phyloP scores from a whole-genome alignment of 2,113 vertebrate genomes.

The Globicephala melas region DNA sequence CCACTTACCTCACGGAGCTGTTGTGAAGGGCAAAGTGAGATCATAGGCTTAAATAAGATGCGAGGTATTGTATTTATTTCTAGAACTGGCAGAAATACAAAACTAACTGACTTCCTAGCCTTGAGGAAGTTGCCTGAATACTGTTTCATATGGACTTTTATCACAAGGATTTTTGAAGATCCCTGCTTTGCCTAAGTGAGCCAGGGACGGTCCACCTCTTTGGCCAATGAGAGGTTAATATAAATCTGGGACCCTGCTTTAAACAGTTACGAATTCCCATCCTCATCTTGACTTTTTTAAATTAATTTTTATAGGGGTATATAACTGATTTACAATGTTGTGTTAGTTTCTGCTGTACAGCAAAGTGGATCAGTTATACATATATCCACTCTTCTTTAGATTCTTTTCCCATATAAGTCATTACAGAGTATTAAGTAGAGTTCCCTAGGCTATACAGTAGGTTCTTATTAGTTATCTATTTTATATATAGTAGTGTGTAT shows the following conservation, averaged over 20 bases:
- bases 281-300: not conserved
- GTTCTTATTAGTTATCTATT: too few relatives aligned
- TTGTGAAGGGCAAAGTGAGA: slow-evolving; percentile 41
- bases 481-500: too few relatives aligned
- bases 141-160: not conserved
- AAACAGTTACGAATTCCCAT: not conserved
- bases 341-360: too few relatives aligned
- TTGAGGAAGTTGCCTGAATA: slow-evolving; percentile 42
- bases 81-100: slow-evolving; percentile 63
- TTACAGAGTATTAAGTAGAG: too few relatives aligned
- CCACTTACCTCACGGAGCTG: not conserved
- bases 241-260: not conserved
- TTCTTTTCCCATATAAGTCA: too few relatives aligned
- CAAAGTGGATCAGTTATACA: too few relatives aligned
- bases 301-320: too few relatives aligned
- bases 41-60: slow-evolving; percentile 46
- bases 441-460: too few relatives aligned
- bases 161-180: slow-evolving; percentile 12
- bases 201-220: not conserved
- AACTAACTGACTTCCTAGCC: slow-evolving; percentile 36
- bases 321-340: not conserved
- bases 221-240: not conserved
- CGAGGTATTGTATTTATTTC: slow-evolving; percentile 67
- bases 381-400: too few relatives aligned
- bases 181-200: not conserved